Conservation (phyloP, 2,113 vertebrate genomes). For the Cyanistes caeruleus region DNA sequence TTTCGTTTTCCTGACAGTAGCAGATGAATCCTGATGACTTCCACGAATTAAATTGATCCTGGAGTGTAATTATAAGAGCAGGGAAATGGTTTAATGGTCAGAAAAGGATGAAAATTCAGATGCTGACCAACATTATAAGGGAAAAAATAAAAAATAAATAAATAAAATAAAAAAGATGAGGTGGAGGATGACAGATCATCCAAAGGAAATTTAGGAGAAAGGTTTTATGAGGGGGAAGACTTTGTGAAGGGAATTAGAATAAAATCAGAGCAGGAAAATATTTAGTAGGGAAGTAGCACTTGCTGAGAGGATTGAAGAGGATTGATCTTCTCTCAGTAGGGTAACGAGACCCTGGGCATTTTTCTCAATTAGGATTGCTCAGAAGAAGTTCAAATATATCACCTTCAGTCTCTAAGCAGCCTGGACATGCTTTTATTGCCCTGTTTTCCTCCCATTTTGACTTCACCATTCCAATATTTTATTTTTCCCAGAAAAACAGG, state of each 20-base stretch:
- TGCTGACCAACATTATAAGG: neutral
- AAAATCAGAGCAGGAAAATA: neutral
- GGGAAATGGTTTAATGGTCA: neutral
- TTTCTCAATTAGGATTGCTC: neutral
- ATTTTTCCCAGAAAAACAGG: neutral
- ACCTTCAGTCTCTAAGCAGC: neutral
- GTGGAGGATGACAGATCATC: neutral
- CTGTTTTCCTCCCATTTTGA: neutral
- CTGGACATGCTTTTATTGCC: neutral
- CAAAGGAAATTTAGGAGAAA: neutral
- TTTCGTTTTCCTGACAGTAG: neutral
- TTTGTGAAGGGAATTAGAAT: neutral
- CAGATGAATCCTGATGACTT: neutral
- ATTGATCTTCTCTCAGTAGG: neutral
- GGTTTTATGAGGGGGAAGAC: neutral
- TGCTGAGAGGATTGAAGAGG: neutral
- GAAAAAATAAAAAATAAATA: neutral
- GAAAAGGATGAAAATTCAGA: neutral
- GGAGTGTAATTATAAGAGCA: neutral
- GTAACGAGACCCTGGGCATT: neutral
- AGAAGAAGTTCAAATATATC: neutral
- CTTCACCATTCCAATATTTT: neutral
- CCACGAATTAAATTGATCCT: neutral
- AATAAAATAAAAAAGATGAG: neutral
- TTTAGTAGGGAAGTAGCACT: neutral